phyloP scores from a whole-genome alignment of 2,888 invertebrate genomes.

The Tipula lateralis region DNA sequence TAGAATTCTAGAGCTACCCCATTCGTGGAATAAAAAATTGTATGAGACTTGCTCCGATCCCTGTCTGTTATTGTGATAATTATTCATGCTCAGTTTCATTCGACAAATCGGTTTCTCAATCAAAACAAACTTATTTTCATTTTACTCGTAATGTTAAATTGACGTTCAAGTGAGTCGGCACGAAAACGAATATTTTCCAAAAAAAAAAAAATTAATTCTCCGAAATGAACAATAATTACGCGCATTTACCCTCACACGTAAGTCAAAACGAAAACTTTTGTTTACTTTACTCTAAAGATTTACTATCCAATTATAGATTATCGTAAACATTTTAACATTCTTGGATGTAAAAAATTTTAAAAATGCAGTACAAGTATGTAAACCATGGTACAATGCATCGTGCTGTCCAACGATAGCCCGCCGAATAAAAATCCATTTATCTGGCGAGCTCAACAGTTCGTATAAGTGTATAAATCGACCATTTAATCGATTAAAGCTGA shows the following conservation, averaged over 20 bases:
- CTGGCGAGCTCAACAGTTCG: not conserved
- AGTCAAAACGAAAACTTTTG: not conserved
- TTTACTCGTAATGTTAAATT: too few relatives aligned
- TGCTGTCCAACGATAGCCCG: not conserved
- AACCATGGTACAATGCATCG: not conserved
- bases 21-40: too few relatives aligned
- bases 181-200: too few relatives aligned
- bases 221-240: not conserved
- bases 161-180: too few relatives aligned
- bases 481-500: not conserved
- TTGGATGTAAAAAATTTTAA: not conserved
- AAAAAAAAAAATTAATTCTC: too few relatives aligned
- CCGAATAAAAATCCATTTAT: not conserved
- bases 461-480: not conserved
- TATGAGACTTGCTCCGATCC: too few relatives aligned
- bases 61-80: too few relatives aligned
- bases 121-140: too few relatives aligned
- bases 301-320: not conserved
- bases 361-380: not conserved
- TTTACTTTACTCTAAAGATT: not conserved
- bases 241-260: not conserved
- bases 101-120: too few relatives aligned
- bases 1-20: too few relatives aligned
- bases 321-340: not conserved
- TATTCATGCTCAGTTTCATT: too few relatives aligned